Conservation (phyloP, 2,888 invertebrate species). For the Scotopteryx bipunctaria region DNA sequence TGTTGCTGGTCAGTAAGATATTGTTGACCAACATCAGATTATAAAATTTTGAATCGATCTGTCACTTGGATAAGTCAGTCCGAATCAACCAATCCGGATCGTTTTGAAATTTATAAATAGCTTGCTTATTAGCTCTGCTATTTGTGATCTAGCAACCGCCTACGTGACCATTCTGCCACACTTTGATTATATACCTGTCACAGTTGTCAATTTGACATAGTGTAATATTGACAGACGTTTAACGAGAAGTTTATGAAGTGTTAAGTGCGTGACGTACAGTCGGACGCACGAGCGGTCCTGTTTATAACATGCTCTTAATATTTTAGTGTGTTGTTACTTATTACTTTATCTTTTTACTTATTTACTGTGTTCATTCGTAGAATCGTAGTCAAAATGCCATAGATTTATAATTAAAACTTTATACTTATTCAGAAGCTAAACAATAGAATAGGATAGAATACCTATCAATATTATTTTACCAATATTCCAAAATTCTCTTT, state of each 20-base stretch:
- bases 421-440: too few relatives aligned
- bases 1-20: too few relatives aligned
- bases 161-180: conserved; percentile 5
- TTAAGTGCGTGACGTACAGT: conserved; percentile 45
- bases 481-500: too few relatives aligned
- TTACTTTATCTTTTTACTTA: conserved; percentile 13
- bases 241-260: conserved; percentile 50
- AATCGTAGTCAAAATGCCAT: too few relatives aligned
- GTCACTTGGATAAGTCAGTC: too few relatives aligned
- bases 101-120: neutral
- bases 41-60: too few relatives aligned
- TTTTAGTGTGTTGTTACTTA: conserved; percentile 35
- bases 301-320: conserved; percentile 34
- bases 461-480: too few relatives aligned
- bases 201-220: neutral
- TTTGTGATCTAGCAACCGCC: neutral
- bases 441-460: too few relatives aligned
- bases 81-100: neutral
- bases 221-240: conserved; percentile 52
- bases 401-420: too few relatives aligned
- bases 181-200: neutral
- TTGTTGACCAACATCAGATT: too few relatives aligned
- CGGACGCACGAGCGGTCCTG: conserved; percentile 29
- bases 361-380: too few relatives aligned
- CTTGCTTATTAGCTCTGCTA: neutral